These are phyloP conservation scores for Cyrtorhinus lividipennis DNA, from an alignment of 1,140 invertebrate genomes.

Conservation along the genomic window DNA sequence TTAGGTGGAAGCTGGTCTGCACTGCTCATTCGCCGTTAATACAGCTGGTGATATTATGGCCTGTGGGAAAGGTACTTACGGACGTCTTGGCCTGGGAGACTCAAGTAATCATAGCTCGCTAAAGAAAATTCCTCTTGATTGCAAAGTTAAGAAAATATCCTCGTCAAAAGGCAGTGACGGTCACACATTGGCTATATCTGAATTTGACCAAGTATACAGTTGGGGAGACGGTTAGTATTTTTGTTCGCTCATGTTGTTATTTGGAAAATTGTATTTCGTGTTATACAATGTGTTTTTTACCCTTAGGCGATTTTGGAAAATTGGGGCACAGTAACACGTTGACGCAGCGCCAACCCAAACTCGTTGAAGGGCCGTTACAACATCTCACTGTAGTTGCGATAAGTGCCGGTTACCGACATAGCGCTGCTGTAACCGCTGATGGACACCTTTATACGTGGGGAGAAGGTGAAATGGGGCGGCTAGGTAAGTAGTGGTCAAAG, in stretches of 20 bases:
- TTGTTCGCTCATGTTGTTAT: too few species aligned
- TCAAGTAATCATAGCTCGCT: conserved; percentile 39
- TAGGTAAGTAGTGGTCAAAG: too few species aligned
- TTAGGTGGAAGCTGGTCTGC: conserved; percentile 49
- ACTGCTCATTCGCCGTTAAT: conserved; percentile 48
- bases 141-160: conserved; percentile 33
- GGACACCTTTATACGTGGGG: conserved; percentile 44
- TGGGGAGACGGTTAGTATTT: conserved; percentile 44
- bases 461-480: conserved; percentile 45
- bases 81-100: conserved; percentile 39
- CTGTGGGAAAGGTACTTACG: conserved; percentile 45
- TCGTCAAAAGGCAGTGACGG: conserved; percentile 46
- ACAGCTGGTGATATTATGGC: conserved; percentile 40
- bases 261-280: not conserved
- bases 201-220: conserved; percentile 41
- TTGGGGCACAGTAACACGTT: conserved; percentile 37
- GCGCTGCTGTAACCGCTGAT: conserved; percentile 39
- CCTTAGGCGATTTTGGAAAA: conserved; percentile 38
- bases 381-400: conserved; percentile 37
- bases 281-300: not conserved
- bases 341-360: conserved; percentile 41
- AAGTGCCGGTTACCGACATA: conserved; percentile 48
- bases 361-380: conserved; percentile 33
- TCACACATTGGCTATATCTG: conserved; percentile 42
- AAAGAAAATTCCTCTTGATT: conserved; percentile 35